phyloP scores from a whole-genome alignment of 1,140 invertebrate species.

The Drosophila micromelanica region DNA sequence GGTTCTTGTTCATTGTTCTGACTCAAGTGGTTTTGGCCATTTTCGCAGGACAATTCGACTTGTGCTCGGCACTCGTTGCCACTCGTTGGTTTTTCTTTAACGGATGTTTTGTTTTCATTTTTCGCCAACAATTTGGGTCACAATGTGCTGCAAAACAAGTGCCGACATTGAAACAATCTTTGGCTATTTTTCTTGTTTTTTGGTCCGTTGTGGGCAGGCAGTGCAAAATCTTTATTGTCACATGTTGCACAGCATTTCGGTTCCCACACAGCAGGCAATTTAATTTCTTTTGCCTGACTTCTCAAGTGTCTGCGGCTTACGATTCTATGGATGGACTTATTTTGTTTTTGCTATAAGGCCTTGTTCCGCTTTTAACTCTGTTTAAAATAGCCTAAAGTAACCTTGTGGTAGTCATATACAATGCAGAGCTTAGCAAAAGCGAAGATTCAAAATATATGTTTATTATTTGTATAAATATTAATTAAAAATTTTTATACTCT shows the following conservation, averaged over 20 bases:
- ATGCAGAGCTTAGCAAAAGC: neutral
- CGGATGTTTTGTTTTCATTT: constrained; percentile 36
- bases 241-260: constrained; percentile 68
- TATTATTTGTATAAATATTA: too few species aligned
- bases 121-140: constrained; percentile 74
- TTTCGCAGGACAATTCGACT: constrained; percentile 42
- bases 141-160: constrained; percentile 70
- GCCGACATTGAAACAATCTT: constrained; percentile 67
- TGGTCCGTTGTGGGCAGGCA: constrained; percentile 34
- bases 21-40: constrained; percentile 63
- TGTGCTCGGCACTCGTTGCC: constrained; percentile 51
- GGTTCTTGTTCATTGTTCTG: constrained; percentile 47
- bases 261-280: constrained; percentile 79
- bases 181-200: constrained; percentile 25
- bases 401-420: neutral
- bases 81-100: constrained; percentile 28
- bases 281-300: constrained; percentile 39
- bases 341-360: constrained; percentile 32
- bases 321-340: constrained; percentile 2
- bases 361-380: constrained; percentile 32
- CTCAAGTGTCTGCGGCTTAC: constrained; percentile 56
- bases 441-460: too few species aligned
- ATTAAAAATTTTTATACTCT: too few species aligned
- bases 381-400: constrained; percentile 34
- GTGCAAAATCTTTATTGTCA: constrained; percentile 68